Conservation (phyloP, 2,888 invertebrate species). For the Drosophila lacicola region DNA sequence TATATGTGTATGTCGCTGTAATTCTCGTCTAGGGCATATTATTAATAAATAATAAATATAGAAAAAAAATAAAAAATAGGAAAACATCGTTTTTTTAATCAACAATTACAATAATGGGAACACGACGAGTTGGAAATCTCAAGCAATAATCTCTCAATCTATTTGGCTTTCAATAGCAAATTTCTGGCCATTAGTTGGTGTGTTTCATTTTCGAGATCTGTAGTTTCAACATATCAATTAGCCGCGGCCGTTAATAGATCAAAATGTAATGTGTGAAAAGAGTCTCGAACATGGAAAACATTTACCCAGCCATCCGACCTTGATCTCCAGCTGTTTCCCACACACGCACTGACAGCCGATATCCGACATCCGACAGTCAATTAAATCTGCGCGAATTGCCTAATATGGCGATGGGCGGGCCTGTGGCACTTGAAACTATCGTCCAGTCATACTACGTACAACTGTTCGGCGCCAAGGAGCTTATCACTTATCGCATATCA, state of each 20-base stretch:
- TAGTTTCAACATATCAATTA: conserved; percentile 40
- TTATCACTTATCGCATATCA: conserved; percentile 58
- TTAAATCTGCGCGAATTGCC: conserved; percentile 19
- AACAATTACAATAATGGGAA: conserved; percentile 19
- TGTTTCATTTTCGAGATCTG: conserved; percentile 1
- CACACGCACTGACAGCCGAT: not conserved
- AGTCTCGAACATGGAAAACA: not conserved
- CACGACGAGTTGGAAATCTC: conserved; percentile 7
- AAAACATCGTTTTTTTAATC: conserved; percentile 18
- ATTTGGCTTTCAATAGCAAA: not conserved
- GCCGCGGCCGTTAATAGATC: conserved; percentile 33
- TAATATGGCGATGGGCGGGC: conserved; percentile 4
- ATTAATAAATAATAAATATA: conserved; percentile 23
- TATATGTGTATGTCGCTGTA: conserved; percentile 15
- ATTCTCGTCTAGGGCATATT: conserved; percentile 23
- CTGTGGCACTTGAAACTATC: conserved; percentile 18
- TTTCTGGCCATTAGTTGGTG: not conserved
- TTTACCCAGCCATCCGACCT: conserved; percentile 8
- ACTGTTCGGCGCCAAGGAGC: conserved; percentile 54
- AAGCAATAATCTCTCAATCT: conserved; percentile 3
- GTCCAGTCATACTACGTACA: not conserved
- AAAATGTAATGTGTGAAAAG: conserved; percentile 27
- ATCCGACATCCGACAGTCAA: conserved; percentile 4
- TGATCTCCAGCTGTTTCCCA: conserved; percentile 21
- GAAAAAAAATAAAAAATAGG: conserved; percentile 8